Evolutionary conservation across 1,140 invertebrate genomes (phyloP).

Genomic region (Drosophila tropicalis): DNA sequence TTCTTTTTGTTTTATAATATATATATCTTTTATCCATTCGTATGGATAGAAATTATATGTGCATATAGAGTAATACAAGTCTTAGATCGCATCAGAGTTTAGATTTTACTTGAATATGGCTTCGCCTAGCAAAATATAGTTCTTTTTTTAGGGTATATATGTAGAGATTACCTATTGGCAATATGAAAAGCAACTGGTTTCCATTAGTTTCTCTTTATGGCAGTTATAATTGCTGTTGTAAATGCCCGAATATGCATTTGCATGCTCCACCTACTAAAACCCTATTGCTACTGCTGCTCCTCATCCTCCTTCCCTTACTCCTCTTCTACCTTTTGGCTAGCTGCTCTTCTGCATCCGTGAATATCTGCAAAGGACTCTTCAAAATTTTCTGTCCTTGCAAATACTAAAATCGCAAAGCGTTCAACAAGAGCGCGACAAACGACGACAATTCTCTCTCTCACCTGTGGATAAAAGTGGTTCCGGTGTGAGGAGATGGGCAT

Average conservation of each 20-base stretch:
- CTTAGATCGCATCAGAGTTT: too few relatives aligned
- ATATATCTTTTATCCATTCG: too few relatives aligned
- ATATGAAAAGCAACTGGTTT: background rate
- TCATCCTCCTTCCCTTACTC: background rate
- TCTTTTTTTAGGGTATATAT: background rate
- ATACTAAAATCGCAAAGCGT: constrained; percentile 59
- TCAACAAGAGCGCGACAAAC: constrained; percentile 24
- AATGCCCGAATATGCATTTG: constrained; percentile 2
- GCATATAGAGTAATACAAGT: too few relatives aligned
- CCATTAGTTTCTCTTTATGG: constrained; percentile 2
- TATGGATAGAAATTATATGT: too few relatives aligned
- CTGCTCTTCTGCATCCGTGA: constrained; percentile 40
- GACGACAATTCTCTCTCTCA: constrained; percentile 29
- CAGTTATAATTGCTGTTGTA: constrained; percentile 1
- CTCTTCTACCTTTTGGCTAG: background rate
- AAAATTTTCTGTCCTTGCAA: constrained; percentile 32
- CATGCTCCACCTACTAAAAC: background rate
- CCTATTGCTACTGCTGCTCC: background rate
- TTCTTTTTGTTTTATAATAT: too few relatives aligned
- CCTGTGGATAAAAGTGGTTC: constrained; percentile 28
- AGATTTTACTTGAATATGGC: too few relatives aligned
- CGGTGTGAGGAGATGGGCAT: background rate
- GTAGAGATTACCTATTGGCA: background rate
- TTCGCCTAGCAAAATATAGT: too few relatives aligned
- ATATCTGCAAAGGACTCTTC: constrained; percentile 58